phyloP scores from a whole-genome alignment of 2,113 vertebrate species.

The Heterotis niloticus region DNA sequence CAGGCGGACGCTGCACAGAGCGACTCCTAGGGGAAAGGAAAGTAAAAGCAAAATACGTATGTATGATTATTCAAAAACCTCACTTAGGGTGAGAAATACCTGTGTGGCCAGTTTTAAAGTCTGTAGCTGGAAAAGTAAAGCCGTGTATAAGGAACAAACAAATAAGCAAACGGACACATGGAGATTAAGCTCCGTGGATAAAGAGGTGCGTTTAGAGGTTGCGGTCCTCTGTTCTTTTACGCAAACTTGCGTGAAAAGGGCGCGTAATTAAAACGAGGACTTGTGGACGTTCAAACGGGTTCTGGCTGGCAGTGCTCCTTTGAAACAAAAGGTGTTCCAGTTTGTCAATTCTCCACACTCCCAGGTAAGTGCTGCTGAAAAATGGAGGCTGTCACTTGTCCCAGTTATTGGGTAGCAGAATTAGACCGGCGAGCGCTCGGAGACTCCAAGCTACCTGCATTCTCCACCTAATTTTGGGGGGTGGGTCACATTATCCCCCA shows the following conservation, averaged over 20 bases:
- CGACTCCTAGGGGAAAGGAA: too few relatives aligned
- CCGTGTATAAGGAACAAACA: too few relatives aligned
- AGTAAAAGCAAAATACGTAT: too few relatives aligned
- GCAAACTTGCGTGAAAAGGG: constrained; percentile 1
- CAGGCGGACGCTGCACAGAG: too few relatives aligned
- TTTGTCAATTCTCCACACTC: constrained; percentile 24
- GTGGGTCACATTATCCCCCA: constrained; percentile 31
- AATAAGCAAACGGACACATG: too few relatives aligned
- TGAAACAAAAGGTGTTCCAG: constrained; percentile 28
- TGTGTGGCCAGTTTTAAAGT: too few relatives aligned
- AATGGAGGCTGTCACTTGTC: constrained; percentile 38
- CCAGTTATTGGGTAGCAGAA: constrained; percentile 38
- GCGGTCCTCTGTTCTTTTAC: constrained; percentile 20
- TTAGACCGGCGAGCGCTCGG: constrained; percentile 26
- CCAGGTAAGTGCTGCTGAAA: constrained; percentile 39
- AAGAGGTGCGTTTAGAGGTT: neutral
- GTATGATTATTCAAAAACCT: too few relatives aligned
- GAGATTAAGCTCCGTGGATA: too few relatives aligned
- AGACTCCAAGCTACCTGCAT: constrained; percentile 19
- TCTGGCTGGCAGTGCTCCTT: neutral
- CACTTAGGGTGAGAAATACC: too few relatives aligned
- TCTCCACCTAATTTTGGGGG: constrained; percentile 22
- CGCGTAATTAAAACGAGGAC: constrained; percentile 34
- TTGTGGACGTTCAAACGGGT: constrained; percentile 23
- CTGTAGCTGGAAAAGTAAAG: too few relatives aligned